These are phyloP conservation scores for Anthopleura sola DNA, from an alignment of 64 coral and sea anemone genomes.

Conservation along the genomic window DNA sequence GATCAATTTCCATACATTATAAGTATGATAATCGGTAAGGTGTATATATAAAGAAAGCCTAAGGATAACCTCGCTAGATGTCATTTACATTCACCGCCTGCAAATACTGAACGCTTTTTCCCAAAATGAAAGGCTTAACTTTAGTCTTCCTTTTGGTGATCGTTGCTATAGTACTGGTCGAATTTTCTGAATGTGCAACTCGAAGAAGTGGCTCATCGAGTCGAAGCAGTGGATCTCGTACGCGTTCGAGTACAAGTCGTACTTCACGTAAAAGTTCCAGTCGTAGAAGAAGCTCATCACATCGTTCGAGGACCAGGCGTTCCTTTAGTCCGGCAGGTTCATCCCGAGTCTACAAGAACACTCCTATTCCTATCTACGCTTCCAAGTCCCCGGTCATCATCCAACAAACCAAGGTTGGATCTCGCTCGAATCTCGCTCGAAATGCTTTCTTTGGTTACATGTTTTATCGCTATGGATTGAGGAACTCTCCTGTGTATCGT, in stretches of 20 bases:
- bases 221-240: not conserved
- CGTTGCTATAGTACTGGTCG: too few relatives aligned
- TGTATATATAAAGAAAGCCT: too few relatives aligned
- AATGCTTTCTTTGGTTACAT: constrained; percentile 12
- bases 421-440: not conserved
- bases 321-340: not conserved
- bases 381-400: constrained; percentile 17
- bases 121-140: too few relatives aligned
- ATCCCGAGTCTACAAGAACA: constrained; percentile 1
- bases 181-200: too few relatives aligned
- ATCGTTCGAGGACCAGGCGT: not conserved
- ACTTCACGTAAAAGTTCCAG: not conserved
- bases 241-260: too few relatives aligned
- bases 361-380: not conserved
- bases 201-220: not conserved
- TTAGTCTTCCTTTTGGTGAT: too few relatives aligned
- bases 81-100: too few relatives aligned
- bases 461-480: not conserved
- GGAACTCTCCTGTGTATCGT: not conserved
- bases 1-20: too few relatives aligned
- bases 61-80: too few relatives aligned
- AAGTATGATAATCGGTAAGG: too few relatives aligned
- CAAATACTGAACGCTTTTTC: too few relatives aligned
- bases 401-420: not conserved
- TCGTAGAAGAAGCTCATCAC: not conserved